Base-by-base conservation (phyloP, 2,888 invertebrate genomes). In the Coleophora deauratella region DNA sequence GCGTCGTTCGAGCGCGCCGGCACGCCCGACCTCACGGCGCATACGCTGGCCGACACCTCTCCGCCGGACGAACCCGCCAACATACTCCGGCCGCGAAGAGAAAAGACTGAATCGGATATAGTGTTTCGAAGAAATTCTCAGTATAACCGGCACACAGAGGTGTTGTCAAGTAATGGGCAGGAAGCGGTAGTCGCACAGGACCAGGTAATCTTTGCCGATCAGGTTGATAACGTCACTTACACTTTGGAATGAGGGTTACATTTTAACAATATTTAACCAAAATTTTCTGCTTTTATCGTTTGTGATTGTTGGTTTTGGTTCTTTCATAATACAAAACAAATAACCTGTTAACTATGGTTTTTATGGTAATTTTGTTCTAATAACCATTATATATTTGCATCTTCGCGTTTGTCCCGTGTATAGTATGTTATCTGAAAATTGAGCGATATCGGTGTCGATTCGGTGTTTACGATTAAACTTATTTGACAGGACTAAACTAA, bases 101-200 rank as follows among this genome's bases (percentile, higher is more conserved):
- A 95, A 88, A 94, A 94, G 87, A 95, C 95, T 66, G 95, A 95
- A 84, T 94, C 94, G 46, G 93, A 94, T 75, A 94, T 95, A 69
- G 91, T 93, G 59, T 89, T 93, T 67, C 88, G 92, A 61, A 90
- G 82, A 62, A 80, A 76, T 66, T 82, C 82, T 33, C 76, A 79
- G 57, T 78, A 74, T 64, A 82, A 70, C 54, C 77, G 79, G 55
- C 78, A 81, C 64, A 63, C 75, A 52, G 81, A 82, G 55, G 66
- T 79, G 49, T 57, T 76, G 61, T 60, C 79, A 57, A 72, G 70
- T 51, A 47, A 57, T 72, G 85, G 85, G 80, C 85, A 85, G 85
- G 85, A 85, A 81, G 84, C 82, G 84, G 85, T 84, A 80, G 78
- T 76, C 79, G 79, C 79, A 66, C 80, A 72, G 78, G 82, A 82